These are phyloP conservation scores for Julus scandinavius DNA, from an alignment of 2,888 invertebrate species.

Conservation along the genomic window DNA sequence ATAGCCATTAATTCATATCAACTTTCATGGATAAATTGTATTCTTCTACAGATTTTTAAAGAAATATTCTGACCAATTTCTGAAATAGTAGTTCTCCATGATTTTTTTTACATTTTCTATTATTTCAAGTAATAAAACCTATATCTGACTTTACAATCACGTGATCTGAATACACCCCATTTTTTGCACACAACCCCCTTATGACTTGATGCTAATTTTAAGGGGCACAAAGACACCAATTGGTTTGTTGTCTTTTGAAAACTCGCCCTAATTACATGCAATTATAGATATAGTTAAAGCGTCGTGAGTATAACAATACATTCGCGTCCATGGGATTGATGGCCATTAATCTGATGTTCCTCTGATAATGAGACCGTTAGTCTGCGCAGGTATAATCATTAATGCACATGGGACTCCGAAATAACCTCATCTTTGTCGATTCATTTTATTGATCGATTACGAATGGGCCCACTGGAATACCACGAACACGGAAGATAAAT, in stretches of 20 bases:
- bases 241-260: background rate
- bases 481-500: background rate
- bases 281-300: background rate
- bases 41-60: too few relatives aligned
- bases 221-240: background rate
- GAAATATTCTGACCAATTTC: too few relatives aligned
- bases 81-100: too few relatives aligned
- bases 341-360: constrained; percentile 28
- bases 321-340: background rate
- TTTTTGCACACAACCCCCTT: background rate
- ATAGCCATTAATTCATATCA: too few relatives aligned
- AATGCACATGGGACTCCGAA: constrained; percentile 10
- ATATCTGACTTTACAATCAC: background rate
- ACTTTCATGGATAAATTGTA: too few relatives aligned
- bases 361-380: background rate
- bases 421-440: constrained; percentile 5
- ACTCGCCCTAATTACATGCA: background rate
- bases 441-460: constrained; percentile 12
- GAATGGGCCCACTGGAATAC: background rate
- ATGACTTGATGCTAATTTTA: background rate
- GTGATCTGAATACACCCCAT: too few relatives aligned
- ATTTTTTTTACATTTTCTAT: too few relatives aligned
- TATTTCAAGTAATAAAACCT: background rate
- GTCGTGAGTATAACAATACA: background rate
- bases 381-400: background rate